Evolutionary conservation across 1,140 invertebrate genomes (phyloP).

Genomic region (Drosophila sproati): DNA sequence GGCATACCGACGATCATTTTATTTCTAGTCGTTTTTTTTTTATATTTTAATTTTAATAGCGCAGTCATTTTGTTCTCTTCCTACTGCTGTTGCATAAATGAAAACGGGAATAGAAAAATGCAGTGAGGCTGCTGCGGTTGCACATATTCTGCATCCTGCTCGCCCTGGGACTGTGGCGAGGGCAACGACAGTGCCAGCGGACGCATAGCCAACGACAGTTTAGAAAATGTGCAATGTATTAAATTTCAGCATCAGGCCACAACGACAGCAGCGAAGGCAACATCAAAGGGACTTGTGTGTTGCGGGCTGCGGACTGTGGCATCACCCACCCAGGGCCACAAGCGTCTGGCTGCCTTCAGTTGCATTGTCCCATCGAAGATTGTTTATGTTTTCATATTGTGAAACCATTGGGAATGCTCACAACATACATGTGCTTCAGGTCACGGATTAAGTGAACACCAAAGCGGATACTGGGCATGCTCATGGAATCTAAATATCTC

Average conservation of each 20-base stretch:
- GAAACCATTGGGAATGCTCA: not conserved
- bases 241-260: slow-evolving; percentile 28
- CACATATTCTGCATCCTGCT: slow-evolving; percentile 11
- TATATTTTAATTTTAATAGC: slow-evolving; percentile 26
- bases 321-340: not conserved
- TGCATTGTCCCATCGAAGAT: not conserved
- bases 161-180: slow-evolving; percentile 18
- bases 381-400: slow-evolving; percentile 4
- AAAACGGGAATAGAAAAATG: slow-evolving; percentile 35
- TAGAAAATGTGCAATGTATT: slow-evolving; percentile 34
- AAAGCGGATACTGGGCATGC: not conserved
- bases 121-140: slow-evolving; percentile 19
- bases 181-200: slow-evolving; percentile 1
- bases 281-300: slow-evolving; percentile 1
- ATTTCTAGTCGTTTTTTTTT: slow-evolving; percentile 6
- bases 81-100: slow-evolving; percentile 21
- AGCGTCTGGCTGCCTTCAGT: not conserved
- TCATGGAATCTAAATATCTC: not conserved
- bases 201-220: slow-evolving; percentile 16
- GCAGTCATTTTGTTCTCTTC: slow-evolving; percentile 11
- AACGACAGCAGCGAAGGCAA: not conserved
- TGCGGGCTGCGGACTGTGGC: not conserved
- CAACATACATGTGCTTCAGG: not conserved
- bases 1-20: not conserved
- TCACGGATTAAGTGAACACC: slow-evolving; percentile 1